Evolutionary conservation across 2,797 vertebrate species (phyloP).

Genomic region (Hydrolagus colliei): DNA sequence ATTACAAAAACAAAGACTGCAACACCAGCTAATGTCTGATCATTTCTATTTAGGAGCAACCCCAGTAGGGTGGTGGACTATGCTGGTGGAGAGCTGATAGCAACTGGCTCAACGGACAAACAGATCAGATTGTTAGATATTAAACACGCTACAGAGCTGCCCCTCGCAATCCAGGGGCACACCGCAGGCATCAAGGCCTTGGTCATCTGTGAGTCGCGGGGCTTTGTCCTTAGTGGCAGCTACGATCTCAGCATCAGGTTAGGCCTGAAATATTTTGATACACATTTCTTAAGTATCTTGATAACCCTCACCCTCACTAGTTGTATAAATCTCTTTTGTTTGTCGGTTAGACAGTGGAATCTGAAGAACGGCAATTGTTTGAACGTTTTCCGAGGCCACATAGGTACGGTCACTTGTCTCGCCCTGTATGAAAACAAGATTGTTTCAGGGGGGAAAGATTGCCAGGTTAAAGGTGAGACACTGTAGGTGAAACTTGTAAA

Average conservation of each 20-base stretch:
- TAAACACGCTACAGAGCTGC: slow-evolving; percentile 38
- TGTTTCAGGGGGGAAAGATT: slow-evolving; percentile 73
- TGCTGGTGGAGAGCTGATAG: slow-evolving; percentile 59
- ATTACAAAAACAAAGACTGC: background rate
- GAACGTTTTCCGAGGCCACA: slow-evolving; percentile 65
- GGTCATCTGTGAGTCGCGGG: slow-evolving; percentile 58
- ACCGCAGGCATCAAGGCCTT: slow-evolving; percentile 58
- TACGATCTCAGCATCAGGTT: slow-evolving; percentile 78
- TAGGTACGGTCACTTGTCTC: slow-evolving; percentile 64
- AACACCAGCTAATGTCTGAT: background rate
- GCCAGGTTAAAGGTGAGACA: slow-evolving; percentile 69
- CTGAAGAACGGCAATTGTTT: slow-evolving; percentile 58
- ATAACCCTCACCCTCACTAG: no score
- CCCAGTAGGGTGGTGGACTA: slow-evolving; percentile 63
- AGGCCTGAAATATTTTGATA: slow-evolving; percentile 31
- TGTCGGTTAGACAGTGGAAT: slow-evolving; percentile 67
- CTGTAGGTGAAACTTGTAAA: slow-evolving; percentile 24
- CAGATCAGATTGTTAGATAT: slow-evolving; percentile 55
- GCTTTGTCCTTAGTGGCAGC: slow-evolving; percentile 64
- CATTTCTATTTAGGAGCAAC: slow-evolving; percentile 55
- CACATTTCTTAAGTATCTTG: background rate
- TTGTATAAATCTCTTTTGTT: background rate
- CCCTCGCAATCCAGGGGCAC: slow-evolving; percentile 54
- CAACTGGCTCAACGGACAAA: slow-evolving; percentile 56
- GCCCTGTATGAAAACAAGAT: slow-evolving; percentile 58